A percentile compares a stretch with the other conserved stretches of the same genome.
Evolutionary conservation across 2,797 vertebrate species (phyloP).

Genomic region (Oreonectes daqikongensis): DNA sequence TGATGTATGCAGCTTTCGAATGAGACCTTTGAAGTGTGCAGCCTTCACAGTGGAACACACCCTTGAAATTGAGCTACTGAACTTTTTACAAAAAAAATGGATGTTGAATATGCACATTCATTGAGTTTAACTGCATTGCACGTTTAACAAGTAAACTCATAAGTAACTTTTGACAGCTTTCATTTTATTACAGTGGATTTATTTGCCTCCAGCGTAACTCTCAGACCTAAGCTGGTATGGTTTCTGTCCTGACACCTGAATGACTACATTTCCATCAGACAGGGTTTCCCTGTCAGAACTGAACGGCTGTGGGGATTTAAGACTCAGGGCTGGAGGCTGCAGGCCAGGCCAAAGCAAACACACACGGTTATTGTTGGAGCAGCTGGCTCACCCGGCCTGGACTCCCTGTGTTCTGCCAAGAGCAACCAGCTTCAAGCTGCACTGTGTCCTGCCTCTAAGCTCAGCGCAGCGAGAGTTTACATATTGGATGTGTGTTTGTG

Average conservation of each 20-base stretch:
- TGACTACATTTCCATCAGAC: conserved; percentile 46
- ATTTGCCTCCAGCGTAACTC: conserved; percentile 18
- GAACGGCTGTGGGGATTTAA: conserved; percentile 34
- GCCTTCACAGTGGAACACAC: too few relatives aligned
- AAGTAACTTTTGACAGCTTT: neutral
- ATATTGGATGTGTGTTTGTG: conserved; percentile 12
- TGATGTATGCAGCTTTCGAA: too few relatives aligned
- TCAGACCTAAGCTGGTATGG: conserved; percentile 20
- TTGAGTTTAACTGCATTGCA: too few relatives aligned
- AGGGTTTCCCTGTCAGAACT: conserved; percentile 37
- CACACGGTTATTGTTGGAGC: conserved; percentile 58
- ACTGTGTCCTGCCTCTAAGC: conserved; percentile 50
- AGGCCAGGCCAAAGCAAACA: conserved; percentile 55
- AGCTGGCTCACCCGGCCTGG: conserved; percentile 46
- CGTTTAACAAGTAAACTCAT: neutral
- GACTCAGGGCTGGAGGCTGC: conserved; percentile 5
- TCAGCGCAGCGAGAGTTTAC: conserved; percentile 36
- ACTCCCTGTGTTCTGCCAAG: conserved; percentile 50
- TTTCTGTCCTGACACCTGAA: conserved; percentile 43
- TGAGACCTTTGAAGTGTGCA: too few relatives aligned
- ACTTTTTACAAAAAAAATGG: too few relatives aligned
- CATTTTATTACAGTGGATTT: conserved; percentile 3
- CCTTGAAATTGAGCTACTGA: too few relatives aligned
- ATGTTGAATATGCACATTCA: too few relatives aligned
- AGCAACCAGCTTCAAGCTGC: conserved; percentile 57